Base-by-base conservation (phyloP, 1,140 invertebrate genomes). In the Neodiprion pinetum region DNA sequence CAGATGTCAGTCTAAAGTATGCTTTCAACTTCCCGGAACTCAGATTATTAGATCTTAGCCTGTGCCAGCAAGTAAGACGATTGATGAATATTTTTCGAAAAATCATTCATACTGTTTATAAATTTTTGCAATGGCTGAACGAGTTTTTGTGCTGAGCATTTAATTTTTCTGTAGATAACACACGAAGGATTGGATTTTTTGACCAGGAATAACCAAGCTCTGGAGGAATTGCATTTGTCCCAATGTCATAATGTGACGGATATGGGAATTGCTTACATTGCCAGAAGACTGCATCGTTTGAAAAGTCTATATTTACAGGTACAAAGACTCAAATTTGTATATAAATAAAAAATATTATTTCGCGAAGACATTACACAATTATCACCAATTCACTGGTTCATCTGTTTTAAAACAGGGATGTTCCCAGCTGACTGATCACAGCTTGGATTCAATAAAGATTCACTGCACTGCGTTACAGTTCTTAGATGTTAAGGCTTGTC, bases 201-300 rank as follows among this genome's bases (percentile, higher is more conserved):
- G 72, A 91, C 92, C 1, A 87, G 83, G 76, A 91, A 92, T 77
- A 94, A 93, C 85, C 92, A 91, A 14, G 92, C 93, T 71, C 89
- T 95, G 70, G 93, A 95, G 82, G 89, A 90, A 74, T 84, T 95
- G 1, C 91, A 92, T 82, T 83, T 95, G 9, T 90, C 87, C 67
- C 88, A 92, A 75, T 95, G 93, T 85, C 89, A 91, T 83, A 92
- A 92, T 79, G 89, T 93, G 66, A 92, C 92, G 77, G 93, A 95
- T 85, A 88, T 90, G 76, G 91, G 90, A 65, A 89, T 94, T 23
- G 85, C 89, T 73, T 87, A 89, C 73, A 83, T 94, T 47, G 89
- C 90, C 1, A 89, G 88, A 72, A 89, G 88, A 67, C 83, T 94
- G 14, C 86, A 86, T 8, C 89, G 94, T 78, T 82, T 95, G 11